Evolutionary conservation across 2,888 invertebrate species (phyloP), one percentile per base, ranked within the genome.

Genomic region (Diploptera punctata): DNA sequence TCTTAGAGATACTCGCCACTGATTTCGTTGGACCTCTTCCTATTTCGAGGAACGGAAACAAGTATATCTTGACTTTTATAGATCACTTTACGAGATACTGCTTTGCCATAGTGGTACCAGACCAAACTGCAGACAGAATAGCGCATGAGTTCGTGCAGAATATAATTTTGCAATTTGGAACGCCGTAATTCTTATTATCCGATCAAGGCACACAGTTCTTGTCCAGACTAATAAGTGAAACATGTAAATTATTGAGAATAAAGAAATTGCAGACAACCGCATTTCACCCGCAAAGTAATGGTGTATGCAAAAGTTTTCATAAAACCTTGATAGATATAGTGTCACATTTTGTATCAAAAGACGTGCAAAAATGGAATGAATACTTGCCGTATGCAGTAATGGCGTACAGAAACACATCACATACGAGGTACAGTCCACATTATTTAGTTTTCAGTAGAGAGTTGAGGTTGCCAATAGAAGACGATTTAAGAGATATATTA

Each of bases 191-290:
- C 2, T 31, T 76, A 0, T 18, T 78, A 13, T 77, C 77, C 0
- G 78, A 79, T 33, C 76, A 77, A 69, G 77, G 78, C 0, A 65
- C 73, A 9, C 76, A 77, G 52, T 78, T 78, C 21, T 16, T 74
- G 1, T 76, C 76, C 7, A 38, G 57, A 0, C 24, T 78, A 4
- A 72, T 78, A 26, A 18, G 29, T 18, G 49, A 68, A 47, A 44
- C 67, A 3, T 71, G 71, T 18, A 60, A 52, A 31, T 0, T 74
- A 19, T 68, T 74, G 26, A 9, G 33, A 38, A 49, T 70, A 44
- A 18, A 65, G 24, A 57, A 62, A 1, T 44, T 73, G 5, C 31
- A 67, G 9, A 74, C 72, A 0, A 61, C 43, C 13, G 69, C 52
- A 9, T 74, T 65, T 26, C 18, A 31, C 1, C 69, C 72, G 3